These are phyloP conservation scores for Pocota personata DNA, from an alignment of 2,888 invertebrate genomes.

Conservation along the genomic window DNA sequence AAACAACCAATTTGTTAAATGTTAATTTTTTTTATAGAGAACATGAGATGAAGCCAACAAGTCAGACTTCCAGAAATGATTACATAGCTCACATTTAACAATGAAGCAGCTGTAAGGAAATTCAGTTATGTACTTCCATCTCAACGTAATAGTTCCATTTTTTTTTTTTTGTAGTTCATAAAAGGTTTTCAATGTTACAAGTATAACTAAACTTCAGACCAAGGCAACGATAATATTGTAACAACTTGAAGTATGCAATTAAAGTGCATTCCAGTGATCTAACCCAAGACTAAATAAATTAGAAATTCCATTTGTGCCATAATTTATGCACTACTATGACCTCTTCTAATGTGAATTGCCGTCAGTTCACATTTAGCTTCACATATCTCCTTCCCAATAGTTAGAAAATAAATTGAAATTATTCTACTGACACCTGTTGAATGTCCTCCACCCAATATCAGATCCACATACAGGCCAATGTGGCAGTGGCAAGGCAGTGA, in stretches of 20 bases:
- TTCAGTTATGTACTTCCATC: too few species aligned
- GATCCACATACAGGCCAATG: neutral
- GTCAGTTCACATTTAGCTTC: neutral
- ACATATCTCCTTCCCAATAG: neutral
- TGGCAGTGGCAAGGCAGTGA: neutral
- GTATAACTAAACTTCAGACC: too few species aligned
- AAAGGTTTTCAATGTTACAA: too few species aligned
- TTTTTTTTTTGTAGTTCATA: too few species aligned
- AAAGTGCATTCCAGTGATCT: neutral
- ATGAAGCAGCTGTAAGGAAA: too few species aligned
- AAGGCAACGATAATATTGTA: too few species aligned
- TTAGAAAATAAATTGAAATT: constrained; percentile 24
- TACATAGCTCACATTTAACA: too few species aligned
- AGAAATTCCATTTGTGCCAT: constrained; percentile 26
- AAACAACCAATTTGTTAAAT: too few species aligned
- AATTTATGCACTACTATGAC: constrained; percentile 4
- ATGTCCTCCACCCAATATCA: neutral
- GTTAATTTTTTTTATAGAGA: too few species aligned
- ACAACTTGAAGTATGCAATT: neutral
- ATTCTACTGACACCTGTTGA: constrained; percentile 47
- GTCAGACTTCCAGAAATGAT: too few species aligned
- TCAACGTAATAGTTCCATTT: too few species aligned
- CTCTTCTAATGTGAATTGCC: neutral
- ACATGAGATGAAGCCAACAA: too few species aligned
- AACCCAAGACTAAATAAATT: constrained; percentile 5